Conservation (phyloP, 2,797 vertebrate species). For the Oreochromis grahami region DNA sequence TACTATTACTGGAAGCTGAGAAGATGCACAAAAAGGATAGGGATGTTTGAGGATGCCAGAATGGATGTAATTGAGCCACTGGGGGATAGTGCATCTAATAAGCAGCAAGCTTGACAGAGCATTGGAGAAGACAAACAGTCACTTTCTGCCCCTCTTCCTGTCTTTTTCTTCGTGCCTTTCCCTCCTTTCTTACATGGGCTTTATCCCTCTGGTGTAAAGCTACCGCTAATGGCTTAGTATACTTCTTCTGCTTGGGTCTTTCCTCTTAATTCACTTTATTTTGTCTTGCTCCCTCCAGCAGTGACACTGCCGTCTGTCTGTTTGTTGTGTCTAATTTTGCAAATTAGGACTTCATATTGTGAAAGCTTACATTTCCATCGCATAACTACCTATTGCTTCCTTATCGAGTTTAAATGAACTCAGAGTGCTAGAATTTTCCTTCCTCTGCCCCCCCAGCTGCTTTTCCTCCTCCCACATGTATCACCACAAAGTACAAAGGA, state of each 20-base stretch:
- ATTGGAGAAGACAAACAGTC: slow-evolving; percentile 21
- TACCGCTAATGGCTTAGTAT: neutral
- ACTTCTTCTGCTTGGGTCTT: neutral
- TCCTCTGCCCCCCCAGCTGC: neutral
- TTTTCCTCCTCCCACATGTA: neutral
- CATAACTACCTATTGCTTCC: neutral
- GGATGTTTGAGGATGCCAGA: slow-evolving; percentile 41
- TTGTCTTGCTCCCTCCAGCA: neutral
- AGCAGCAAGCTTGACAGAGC: slow-evolving; percentile 15
- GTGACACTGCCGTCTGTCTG: neutral
- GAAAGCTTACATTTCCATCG: neutral
- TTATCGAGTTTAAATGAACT: neutral
- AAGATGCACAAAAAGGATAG: slow-evolving; percentile 7
- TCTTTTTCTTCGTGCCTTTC: neutral
- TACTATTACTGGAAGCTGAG: slow-evolving; percentile 11
- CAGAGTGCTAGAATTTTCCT: neutral
- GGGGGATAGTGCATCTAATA: slow-evolving; percentile 33
- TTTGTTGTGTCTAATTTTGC: neutral
- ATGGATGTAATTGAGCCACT: slow-evolving; percentile 57
- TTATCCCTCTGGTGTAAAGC: neutral
- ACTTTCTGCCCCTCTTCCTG: neutral
- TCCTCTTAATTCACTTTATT: neutral
- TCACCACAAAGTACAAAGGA: neutral
- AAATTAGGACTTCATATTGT: neutral
- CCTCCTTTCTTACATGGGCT: neutral